These are phyloP conservation scores for Geothlypis trichas DNA, from an alignment of 2,113 vertebrate genomes.

Conservation along the genomic window DNA sequence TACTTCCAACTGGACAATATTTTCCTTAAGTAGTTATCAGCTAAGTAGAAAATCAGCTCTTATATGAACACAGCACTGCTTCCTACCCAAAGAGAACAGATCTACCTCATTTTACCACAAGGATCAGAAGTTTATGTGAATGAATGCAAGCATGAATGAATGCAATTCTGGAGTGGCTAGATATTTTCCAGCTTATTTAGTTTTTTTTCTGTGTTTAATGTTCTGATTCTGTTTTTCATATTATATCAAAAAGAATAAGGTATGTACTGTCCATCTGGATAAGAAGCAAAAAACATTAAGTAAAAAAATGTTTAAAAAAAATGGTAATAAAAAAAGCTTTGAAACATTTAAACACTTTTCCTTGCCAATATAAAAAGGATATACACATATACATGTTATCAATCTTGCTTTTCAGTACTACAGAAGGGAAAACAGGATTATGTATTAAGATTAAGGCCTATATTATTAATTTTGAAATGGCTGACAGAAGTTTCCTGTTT, in stretches of 20 bases:
- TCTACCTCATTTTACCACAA: background rate
- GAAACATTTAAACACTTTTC: background rate
- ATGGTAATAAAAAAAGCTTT: background rate
- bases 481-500: background rate
- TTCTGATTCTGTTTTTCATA: background rate
- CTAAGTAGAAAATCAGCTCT: background rate
- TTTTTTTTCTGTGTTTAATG: background rate
- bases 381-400: background rate
- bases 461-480: background rate
- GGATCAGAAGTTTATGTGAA: background rate
- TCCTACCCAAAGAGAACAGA: fast-evolving
- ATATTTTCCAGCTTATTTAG: background rate
- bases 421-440: no score
- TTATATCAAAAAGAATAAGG: background rate
- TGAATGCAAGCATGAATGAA: background rate
- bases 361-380: background rate
- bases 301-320: no score
- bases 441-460: background rate
- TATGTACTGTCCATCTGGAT: background rate
- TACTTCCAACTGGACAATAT: background rate
- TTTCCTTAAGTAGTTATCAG: background rate
- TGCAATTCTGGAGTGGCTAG: background rate
- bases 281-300: background rate
- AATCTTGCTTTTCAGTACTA: background rate
- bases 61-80: background rate